Evolutionary conservation across 1,140 invertebrate species (phyloP).

Genomic region (Leptinotarsa defecta): DNA sequence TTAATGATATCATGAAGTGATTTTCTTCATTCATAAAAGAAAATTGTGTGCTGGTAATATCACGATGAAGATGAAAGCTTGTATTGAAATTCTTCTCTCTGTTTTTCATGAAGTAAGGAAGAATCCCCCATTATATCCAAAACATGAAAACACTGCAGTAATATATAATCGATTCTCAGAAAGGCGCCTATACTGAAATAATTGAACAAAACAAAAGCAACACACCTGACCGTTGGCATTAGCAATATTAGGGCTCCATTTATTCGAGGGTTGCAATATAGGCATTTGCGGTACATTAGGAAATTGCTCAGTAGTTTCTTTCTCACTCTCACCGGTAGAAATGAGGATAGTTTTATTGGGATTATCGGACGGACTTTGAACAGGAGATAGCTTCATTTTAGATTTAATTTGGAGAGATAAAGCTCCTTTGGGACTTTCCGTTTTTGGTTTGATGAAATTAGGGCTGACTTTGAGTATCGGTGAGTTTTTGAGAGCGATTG

Average conservation of each 20-base stretch:
- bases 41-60: too few species aligned
- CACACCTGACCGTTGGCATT: constrained; percentile 43
- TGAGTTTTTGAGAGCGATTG: constrained; percentile 45
- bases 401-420: constrained; percentile 52
- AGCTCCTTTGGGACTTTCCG: constrained; percentile 51
- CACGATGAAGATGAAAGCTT: too few species aligned
- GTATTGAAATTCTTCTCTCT: too few species aligned
- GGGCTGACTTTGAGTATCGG: constrained; percentile 47
- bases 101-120: too few species aligned
- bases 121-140: too few species aligned
- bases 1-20: too few species aligned
- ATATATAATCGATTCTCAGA: background rate
- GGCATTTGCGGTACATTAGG: constrained; percentile 48
- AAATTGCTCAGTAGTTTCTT: constrained; percentile 31
- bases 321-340: constrained; percentile 21
- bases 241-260: constrained; percentile 39
- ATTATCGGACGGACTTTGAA: constrained; percentile 33
- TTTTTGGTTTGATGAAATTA: constrained; percentile 49
- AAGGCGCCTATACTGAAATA: background rate
- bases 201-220: constrained; percentile 35
- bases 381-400: constrained; percentile 46
- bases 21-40: too few species aligned
- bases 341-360: constrained; percentile 17
- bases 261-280: constrained; percentile 40
- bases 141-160: too few species aligned